Base-by-base conservation (phyloP, 2,888 invertebrate species). In the Caenorhabditis angaria region DNA sequence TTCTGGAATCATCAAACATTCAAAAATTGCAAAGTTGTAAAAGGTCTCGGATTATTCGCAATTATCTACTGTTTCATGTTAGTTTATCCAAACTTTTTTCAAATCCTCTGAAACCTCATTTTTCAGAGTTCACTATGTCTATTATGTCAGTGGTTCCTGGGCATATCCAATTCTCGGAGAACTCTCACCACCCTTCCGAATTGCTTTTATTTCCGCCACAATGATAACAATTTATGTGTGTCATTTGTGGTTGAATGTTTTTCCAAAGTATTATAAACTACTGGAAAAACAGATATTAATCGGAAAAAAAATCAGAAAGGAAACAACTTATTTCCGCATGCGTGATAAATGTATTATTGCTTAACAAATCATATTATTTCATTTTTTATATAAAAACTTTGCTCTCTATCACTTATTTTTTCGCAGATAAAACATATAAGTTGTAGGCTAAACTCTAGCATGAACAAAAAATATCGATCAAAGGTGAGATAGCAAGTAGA, bases 81-180 rank as follows among this genome's bases (percentile, higher is more conserved):
- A 63, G 84, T 71, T 59, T 20, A 35, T 56, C 50, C 5, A 35
- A 64, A 53, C 8, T 22, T 58, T 24, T 59, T 35, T 32, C 28
- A 29, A 12, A 12, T 27, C 18, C 22, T 27, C 27, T 2, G 53
- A 28, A 20, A 10, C 24, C 2, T 53, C 20, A n/a, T 18, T 35
- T 76, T 83, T 70, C 76, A 85, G 85, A 58, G 74, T 85, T 25
- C 83, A 84, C 70, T 72, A 69, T 25, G 78, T 85, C 53, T 76
- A 77, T 63, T 68, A 82, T 71, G 65, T 69, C 51, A 65, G 77
- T 56, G 81, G 80, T 10, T 82, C 81, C 71, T 85, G 85, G 85
- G 85, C 85, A 0, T 85, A 85, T 60, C 85, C 85, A n/a, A 85
- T 85, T 62, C 78, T 85, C 14, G 85, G 81, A n/a, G 64, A 78